Base-by-base conservation (phyloP, 2,113 vertebrate species). In the Elgaria multicarinata region DNA sequence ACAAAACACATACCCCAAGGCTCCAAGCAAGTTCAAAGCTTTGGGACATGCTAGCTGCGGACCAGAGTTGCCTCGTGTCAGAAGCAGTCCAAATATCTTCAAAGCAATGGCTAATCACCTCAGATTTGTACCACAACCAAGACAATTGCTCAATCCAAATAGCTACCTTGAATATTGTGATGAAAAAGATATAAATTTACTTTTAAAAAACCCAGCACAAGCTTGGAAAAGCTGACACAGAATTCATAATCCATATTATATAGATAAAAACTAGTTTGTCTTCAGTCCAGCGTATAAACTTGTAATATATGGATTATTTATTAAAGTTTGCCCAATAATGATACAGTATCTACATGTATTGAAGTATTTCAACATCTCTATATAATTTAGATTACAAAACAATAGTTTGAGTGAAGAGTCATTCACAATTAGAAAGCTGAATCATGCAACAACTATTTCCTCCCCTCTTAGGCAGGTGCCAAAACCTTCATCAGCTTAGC, bases 401-500 rank as follows among this genome's bases (percentile, higher is more conserved):
- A 89, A 85, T 55, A 28, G 28, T 84, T 77, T 85, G 22, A 89
- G 31, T 13, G 66, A 88, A 44, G 8, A 36, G 20, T n/a, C 67
- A 88, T 82, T 46, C 36, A 72, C 71, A 87, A n/a, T 28, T 69
- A 62, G 46, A 84, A 91, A 90, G n/a, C 28, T 62, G 67, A 85
- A 71, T 81, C 36, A 4, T 31, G 33, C n/a, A 90, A 76, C 0
- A 91, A 87, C 66, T 89, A 6, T 1, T 64, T 33, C 71, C 6
- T 81, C 36, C 36, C 67, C 79, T 18, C 16, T 39, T 71, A 85
- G 0, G 0, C 16, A 88, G 12, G 3, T 36, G 69, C 18, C 46
- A 69, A 22, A 77, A 74, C 2, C 31, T 88, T 69, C 46, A 88
- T 46, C 72, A 86, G 31, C 86, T 90, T 55, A 93, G n/a, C n/a